Percentiles rank a stretch among this genome's conserved stretches.
These are phyloP conservation scores for Enteromius viviparus DNA, from an alignment of 2,797 vertebrate species.

Conservation along the genomic window DNA sequence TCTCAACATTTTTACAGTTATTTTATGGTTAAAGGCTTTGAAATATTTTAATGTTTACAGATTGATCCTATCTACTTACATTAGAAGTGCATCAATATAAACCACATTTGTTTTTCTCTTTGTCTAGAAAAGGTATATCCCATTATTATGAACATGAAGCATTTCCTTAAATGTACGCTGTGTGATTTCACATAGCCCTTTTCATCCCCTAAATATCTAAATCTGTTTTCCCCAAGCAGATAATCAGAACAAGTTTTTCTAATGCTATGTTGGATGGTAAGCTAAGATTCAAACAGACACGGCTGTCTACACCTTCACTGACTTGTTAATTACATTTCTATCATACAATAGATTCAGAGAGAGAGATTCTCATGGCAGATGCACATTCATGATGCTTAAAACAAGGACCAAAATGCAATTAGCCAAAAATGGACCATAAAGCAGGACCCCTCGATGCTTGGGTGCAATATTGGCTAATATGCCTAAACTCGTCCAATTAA, in stretches of 20 bases:
- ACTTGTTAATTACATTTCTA: slow-evolving; percentile 32
- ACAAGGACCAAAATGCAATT: slow-evolving; percentile 37
- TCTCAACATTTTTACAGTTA: background rate
- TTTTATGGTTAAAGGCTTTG: background rate
- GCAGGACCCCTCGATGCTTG: slow-evolving; percentile 27
- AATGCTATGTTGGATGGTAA: background rate
- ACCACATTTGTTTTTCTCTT: background rate
- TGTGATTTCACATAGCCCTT: background rate
- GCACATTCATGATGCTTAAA: slow-evolving; percentile 2
- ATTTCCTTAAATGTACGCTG: background rate
- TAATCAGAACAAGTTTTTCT: slow-evolving; percentile 6
- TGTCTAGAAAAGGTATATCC: background rate
- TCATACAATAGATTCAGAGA: slow-evolving; percentile 31
- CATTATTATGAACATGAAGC: background rate
- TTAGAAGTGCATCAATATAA: background rate
- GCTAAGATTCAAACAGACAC: background rate
- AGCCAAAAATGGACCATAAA: slow-evolving; percentile 42
- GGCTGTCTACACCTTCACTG: slow-evolving; percentile 28
- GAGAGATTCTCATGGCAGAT: slow-evolving; percentile 20
- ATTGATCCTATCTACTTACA: background rate
- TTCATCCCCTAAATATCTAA: background rate
- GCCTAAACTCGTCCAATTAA: slow-evolving; percentile 47
- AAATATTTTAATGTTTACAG: background rate
- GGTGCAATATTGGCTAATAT: slow-evolving; percentile 47
- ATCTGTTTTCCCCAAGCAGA: background rate